These are phyloP conservation scores for Sander lucioperca DNA, from an alignment of 2,113 vertebrate species.

Conservation along the genomic window DNA sequence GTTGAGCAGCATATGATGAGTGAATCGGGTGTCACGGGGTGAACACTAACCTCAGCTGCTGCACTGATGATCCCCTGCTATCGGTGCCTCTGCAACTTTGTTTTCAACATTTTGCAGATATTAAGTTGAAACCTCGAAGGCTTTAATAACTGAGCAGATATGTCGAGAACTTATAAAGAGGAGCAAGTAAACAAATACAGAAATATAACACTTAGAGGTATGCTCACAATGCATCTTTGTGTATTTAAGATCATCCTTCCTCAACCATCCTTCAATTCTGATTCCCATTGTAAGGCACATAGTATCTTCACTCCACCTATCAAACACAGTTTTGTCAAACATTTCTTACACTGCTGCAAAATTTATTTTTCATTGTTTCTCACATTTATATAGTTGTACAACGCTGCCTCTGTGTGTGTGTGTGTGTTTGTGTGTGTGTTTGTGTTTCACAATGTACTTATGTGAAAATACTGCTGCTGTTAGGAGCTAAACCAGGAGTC, in stretches of 20 bases:
- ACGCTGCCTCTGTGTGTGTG: background rate
- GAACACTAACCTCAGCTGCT: background rate
- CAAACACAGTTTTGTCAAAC: conserved; percentile 13
- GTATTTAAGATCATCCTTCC: background rate
- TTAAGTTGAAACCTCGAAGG: background rate
- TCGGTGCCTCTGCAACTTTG: background rate
- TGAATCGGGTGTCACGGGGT: background rate
- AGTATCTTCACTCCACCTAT: background rate
- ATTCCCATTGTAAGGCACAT: background rate
- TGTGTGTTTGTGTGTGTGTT: background rate
- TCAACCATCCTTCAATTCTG: background rate
- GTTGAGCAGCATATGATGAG: background rate
- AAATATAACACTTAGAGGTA: background rate
- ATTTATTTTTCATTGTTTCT: background rate
- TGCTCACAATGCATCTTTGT: background rate
- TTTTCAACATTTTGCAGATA: conserved; percentile 1
- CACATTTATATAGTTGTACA: background rate
- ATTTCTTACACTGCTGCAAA: conserved; percentile 14
- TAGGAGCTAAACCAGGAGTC: conserved; percentile 40
- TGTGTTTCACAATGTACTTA: conserved; percentile 18
- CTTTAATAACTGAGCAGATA: background rate
- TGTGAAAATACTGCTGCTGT: conserved; percentile 21
- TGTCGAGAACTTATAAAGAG: background rate
- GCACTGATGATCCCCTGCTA: background rate
- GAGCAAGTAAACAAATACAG: background rate